Base-by-base conservation (phyloP, 2,888 invertebrate species). In the Carcina quercana region DNA sequence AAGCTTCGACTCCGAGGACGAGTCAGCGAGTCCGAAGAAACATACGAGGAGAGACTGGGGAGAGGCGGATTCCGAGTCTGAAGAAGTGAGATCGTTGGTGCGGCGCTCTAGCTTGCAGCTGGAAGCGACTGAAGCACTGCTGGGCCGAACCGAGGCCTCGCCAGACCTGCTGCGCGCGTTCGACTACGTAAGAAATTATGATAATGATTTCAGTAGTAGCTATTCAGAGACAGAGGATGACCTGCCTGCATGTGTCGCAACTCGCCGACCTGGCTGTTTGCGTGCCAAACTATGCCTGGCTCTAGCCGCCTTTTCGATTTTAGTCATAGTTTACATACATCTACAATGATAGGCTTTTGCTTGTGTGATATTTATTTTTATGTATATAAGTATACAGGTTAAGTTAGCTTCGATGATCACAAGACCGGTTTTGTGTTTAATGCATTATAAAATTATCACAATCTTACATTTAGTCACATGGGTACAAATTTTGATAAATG, bases 1-100 rank as follows among this genome's bases (percentile, higher is more conserved):
- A 25, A 74, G 76, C 42, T 74, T 56, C 2, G 78, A 80, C 20
- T 76, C 80, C 1, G 82, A 75, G 33, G 72, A 59, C 34, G 72
- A 67, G 28, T 65, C 69, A 5, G 70, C 75, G 13, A 70, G 76
- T 28, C 74, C 78, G 5, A 73, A 72, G 50, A 73, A 75, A 50
- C 70, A 70, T 34, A 61, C 70, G 24, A 49, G 75, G 0, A 50
- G 71, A 35, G 63, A 62, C 35, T 70, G 71, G 62, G 67, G 60
- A 33, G 86, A 86, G 49, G 88, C 90, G 28, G 91, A 91, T 53
- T 90, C 90, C 33, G 91, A 91, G 53, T 65, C 86, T 19, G 91
- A 91, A 44, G 89, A 89, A 42, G 75, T 89, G 20, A 85, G 87
- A 28, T 84, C 89, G 49, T 70, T 91, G 19, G 70, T 91, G 30